Base-by-base conservation (phyloP, 2,113 vertebrate genomes). In the Gracilinanus agilis region DNA sequence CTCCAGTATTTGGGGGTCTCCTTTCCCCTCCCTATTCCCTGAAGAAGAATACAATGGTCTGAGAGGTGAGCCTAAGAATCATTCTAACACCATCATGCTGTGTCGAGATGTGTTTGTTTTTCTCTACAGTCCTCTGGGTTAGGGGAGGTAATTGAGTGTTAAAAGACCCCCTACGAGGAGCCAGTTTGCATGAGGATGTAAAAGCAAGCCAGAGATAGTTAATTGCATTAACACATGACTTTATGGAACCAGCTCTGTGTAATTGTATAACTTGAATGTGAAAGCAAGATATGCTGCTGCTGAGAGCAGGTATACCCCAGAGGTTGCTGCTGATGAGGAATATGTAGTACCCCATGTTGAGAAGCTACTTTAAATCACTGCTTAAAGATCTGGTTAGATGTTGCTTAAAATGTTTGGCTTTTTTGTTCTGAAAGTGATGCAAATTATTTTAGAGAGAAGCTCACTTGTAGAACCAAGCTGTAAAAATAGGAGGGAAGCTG, bases 201-300 rank as follows among this genome's bases (percentile, higher is more conserved):
- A 83, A 75, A 83, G 67, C 40, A 83, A 83, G 67, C 19, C n/a
- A 83, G 67, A 83, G n/a, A 83, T 83, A 40, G 67, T 40, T 83
- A 83, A 83, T 83, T 83, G 67, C 67, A 83, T 83, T 83, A 83
- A 83, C 67, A 83, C 67, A 40, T 40, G 67, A 83, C 67, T 83
- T 0, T 40, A 83, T 40, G 67, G 67, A 83, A 83, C 67, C 40
- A 75, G 67, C 7, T 83, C 67, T 83, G 34, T 83, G 19, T 83
- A 40, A 83, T 83, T 40, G 67, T 83, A 83, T 9, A 83, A 83
- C 67, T 83, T 21, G 67, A 40, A 83, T 40, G n/a, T 83, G 67
- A 83, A 83, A 83, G 67, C 34, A 40, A 83, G 67, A 83, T 83
- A 83, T 40, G 67, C 19, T 83, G 67, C 67, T 40, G 40, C 67